Evolutionary conservation across 92 coral and sea anemone genomes (phyloP).

Genomic region (Desmophyllum pertusum): DNA sequence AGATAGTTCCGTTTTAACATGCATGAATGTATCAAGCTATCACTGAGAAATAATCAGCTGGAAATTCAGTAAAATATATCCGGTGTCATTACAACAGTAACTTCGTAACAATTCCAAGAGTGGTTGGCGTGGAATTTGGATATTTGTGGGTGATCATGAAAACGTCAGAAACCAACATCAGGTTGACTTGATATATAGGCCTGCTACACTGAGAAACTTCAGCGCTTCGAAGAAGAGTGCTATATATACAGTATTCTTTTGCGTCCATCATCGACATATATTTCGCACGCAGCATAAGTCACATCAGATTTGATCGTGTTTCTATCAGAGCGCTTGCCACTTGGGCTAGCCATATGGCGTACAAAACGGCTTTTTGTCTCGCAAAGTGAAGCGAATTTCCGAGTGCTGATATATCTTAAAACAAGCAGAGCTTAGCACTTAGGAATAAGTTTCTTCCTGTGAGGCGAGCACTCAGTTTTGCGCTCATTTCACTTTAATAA

Average conservation of each 20-base stretch:
- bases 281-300: background rate
- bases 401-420: background rate
- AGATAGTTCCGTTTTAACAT: background rate
- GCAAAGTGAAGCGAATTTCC: background rate
- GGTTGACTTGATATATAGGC: too few species aligned
- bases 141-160: too few species aligned
- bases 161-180: too few species aligned
- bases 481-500: too few species aligned
- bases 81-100: background rate
- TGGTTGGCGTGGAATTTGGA: too few species aligned
- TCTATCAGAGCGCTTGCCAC: background rate
- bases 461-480: too few species aligned
- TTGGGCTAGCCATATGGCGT: background rate
- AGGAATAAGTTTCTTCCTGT: background rate
- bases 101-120: too few species aligned
- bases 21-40: background rate
- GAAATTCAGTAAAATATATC: background rate
- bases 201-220: too few species aligned
- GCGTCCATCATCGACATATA: background rate
- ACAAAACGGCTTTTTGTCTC: background rate
- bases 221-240: too few species aligned
- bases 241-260: too few species aligned
- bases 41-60: background rate
- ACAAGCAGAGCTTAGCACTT: background rate
- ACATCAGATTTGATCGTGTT: background rate